Base-by-base conservation (phyloP, 2,113 vertebrate genomes). In the Larimichthys polyactis region DNA sequence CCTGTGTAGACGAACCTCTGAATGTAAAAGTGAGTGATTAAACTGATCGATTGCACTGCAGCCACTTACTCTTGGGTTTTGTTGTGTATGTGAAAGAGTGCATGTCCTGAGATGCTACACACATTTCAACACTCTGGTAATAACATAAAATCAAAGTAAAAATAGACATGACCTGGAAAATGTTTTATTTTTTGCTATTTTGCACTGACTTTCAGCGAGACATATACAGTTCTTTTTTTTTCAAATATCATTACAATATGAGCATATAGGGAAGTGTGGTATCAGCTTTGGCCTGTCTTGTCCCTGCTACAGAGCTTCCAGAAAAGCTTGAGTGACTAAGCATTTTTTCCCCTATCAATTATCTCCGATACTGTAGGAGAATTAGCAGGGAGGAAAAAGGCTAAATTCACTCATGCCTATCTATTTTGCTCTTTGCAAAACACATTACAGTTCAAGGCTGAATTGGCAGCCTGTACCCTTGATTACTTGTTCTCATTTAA, bases 371-470 rank as follows among this genome's bases (percentile, higher is more conserved):
- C 63, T 78, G 78, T 64, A 60, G 65, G 29, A 82, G 65, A 84
- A 85, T 78, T 78, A 80, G 76, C 32, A 48, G 48, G 22, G 36
- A 62, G 43, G 46, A 40, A 86, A 84, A 88, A 63, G 64, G 7
- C 63, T 51, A 71, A 84, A 79, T 46, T 62, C 76, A 71, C 75
- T 80, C 78, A 82, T 80, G 81, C 79, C 79, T 57, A 71, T 82
- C 79, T 64, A 12, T 79, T 78, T 84, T 57, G 66, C 72, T 57
- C 36, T 55, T 75, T 62, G 73, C 51, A 75, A 83, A 85, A 73
- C 74, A 81, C 76, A 87, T 89, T 85, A 73, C 54, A 76, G 64
- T 87, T 85, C 82, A 79, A 81, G 67, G 77, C 36, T 64, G 74
- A 81, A 76, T 36, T 79, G 74, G 67, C 66, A 52, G 73, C 67